Conservation (phyloP, 2,797 vertebrate genomes). For the Dipus sagitta region DNA sequence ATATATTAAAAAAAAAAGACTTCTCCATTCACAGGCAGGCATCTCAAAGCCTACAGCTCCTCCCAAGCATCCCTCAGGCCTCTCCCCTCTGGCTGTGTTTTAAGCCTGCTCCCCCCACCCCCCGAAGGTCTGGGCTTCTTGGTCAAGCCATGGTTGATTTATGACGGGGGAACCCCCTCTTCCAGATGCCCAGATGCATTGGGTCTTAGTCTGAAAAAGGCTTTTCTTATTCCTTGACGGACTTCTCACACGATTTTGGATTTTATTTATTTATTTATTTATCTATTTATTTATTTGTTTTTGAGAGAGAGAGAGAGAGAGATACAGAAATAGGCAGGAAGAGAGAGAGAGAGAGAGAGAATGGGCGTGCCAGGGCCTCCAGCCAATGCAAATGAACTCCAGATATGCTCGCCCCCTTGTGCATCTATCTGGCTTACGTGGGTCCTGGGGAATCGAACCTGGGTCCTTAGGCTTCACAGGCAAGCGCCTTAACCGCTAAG, state of each 20-base stretch:
- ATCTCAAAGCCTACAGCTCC: neutral
- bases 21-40: neutral
- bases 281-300: too few species aligned
- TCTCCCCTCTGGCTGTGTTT: neutral
- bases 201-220: neutral
- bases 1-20: neutral
- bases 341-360: too few species aligned
- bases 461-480: too few species aligned
- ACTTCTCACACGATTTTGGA: neutral
- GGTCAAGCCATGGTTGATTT: neutral
- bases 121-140: neutral
- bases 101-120: neutral
- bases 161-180: neutral
- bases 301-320: too few species aligned
- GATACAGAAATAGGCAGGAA: too few species aligned
- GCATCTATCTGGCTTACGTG: too few species aligned
- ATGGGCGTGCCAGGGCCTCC: too few species aligned
- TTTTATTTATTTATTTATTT: too few species aligned
- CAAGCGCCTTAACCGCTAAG: too few species aligned
- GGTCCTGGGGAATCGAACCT: too few species aligned
- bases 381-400: too few species aligned
- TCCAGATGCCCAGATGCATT: neutral
- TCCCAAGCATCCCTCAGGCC: neutral
- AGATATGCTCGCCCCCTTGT: too few species aligned
- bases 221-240: neutral